Evolutionary conservation across 2,888 invertebrate genomes (phyloP), one percentile per base, ranked within the genome.

Genomic region (Melanargia galathea): DNA sequence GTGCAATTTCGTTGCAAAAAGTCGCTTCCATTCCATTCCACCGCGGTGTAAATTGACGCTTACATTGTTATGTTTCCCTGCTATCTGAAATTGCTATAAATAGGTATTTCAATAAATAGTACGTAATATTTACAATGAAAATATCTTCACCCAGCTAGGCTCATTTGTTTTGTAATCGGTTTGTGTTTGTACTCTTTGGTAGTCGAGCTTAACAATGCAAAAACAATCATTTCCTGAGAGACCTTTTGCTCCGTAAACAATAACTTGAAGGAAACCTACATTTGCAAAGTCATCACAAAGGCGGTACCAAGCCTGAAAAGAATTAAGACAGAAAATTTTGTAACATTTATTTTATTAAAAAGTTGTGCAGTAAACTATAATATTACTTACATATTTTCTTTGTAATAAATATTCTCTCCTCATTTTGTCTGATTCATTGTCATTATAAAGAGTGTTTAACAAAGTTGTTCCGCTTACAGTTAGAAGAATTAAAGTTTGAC

Each of bases 81-180:
- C 30, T 6, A 30, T n/a, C n/a, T n/a, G n/a, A n/a, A n/a, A n/a
- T n/a, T n/a, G n/a, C n/a, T n/a, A n/a, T n/a, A n/a, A n/a, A n/a
- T n/a, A n/a, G n/a, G n/a, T n/a, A n/a, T n/a, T n/a, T n/a, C n/a
- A n/a, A n/a, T n/a, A n/a, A n/a, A n/a, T n/a, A n/a, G n/a, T n/a
- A n/a, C n/a, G n/a, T n/a, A 11, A 59, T 63, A 92, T 96, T 94
- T 89, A 97, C 97, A 99, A 98, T 43, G 96, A 96, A 84, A 99
- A 99, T 71, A 98, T 96, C 87, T 99, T 99, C 91, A 98, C 97
- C 99, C 99, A 99, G 72, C 95, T 97, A 0, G 99, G 99, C 60
- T 95, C 93, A 40, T 97, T 92, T 0, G 99, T 99, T 89, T 98
- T 98, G 82, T 97, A 97, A 84, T 98, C 98, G 0, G 99, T 99